phyloP scores from a whole-genome alignment of 2,797 vertebrate species.

The Paramormyrops hopkinsi region DNA sequence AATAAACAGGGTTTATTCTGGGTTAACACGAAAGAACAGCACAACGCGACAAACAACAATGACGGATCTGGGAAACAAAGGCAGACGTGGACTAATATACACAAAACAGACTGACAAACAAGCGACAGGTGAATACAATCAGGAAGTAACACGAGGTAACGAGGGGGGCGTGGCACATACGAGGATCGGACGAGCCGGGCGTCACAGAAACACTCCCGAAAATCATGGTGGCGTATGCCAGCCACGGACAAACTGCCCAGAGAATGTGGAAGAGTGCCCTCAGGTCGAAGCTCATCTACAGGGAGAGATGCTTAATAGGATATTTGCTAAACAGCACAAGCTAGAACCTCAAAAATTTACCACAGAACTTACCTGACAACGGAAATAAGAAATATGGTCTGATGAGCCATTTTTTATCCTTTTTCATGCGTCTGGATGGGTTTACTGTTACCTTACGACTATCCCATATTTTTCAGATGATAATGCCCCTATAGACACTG shows the following conservation, averaged over 20 bases:
- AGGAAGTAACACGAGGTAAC: too few relatives aligned
- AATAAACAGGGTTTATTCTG: too few relatives aligned
- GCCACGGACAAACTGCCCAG: background rate
- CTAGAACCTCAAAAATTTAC: background rate
- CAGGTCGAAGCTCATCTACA: background rate
- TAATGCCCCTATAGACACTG: background rate
- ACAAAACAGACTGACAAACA: too few relatives aligned
- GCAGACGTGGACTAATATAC: too few relatives aligned
- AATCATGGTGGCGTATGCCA: background rate
- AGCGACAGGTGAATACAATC: too few relatives aligned
- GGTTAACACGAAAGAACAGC: too few relatives aligned
- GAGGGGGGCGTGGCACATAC: too few relatives aligned
- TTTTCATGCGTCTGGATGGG: background rate
- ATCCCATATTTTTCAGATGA: background rate
- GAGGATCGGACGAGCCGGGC: too few relatives aligned
- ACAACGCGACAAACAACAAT: too few relatives aligned
- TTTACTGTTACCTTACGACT: background rate
- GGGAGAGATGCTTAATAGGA: background rate
- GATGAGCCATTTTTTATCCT: background rate
- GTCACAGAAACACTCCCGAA: background rate
- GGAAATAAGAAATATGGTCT: background rate
- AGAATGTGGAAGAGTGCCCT: background rate
- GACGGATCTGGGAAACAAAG: too few relatives aligned
- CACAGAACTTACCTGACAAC: background rate
- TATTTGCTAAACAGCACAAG: background rate